Conservation (phyloP, 2,113 vertebrate species). For the Alectura lathami region DNA sequence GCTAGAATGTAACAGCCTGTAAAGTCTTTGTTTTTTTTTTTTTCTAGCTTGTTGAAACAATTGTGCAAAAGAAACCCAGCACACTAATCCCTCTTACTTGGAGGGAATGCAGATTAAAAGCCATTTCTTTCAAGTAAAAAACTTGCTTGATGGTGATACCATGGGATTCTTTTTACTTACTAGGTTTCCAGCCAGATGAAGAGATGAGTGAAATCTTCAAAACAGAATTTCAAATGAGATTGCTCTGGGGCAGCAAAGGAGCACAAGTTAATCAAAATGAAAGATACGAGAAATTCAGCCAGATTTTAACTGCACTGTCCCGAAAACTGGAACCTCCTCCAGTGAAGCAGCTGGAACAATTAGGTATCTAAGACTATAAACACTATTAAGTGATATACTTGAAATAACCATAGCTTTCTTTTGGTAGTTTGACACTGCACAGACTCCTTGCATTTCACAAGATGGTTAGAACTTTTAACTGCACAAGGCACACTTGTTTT, state of each 20-base stretch:
- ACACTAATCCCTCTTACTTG: background rate
- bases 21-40: background rate
- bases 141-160: background rate
- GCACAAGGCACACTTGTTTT: constrained; percentile 74
- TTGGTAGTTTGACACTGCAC: constrained; percentile 37
- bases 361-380: constrained; percentile 47
- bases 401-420: constrained; percentile 15
- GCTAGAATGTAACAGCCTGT: background rate
- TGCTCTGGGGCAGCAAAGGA: constrained; percentile 97
- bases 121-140: background rate
- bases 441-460: constrained; percentile 55
- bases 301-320: constrained; percentile 94
- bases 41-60: background rate
- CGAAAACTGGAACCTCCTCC: constrained; percentile 89
- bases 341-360: constrained; percentile 82
- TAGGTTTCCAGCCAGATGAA: constrained; percentile 88
- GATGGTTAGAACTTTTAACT: constrained; percentile 62
- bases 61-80: background rate
- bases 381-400: background rate
- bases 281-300: constrained; percentile 92
- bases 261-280: constrained; percentile 91
- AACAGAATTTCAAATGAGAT: constrained; percentile 95
- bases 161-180: constrained; percentile 23
- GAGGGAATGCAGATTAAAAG: background rate
- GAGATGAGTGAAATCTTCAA: constrained; percentile 92